Conservation (phyloP, 2,797 vertebrate genomes). For the Gymnodraco acuticeps region DNA sequence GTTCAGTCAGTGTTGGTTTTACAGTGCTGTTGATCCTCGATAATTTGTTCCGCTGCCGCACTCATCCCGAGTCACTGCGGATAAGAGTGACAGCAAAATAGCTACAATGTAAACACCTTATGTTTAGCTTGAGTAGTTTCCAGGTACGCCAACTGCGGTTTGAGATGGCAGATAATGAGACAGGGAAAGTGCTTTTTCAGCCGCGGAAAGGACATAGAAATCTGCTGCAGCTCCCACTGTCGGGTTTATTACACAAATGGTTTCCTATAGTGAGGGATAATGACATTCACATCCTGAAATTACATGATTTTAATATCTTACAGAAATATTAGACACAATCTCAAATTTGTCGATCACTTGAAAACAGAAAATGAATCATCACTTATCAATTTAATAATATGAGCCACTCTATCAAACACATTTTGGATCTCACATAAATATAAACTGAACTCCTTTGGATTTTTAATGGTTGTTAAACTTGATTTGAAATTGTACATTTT, state of each 20-base stretch:
- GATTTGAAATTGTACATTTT: neutral
- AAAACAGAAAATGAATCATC: neutral
- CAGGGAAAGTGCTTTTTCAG: slow-evolving; percentile 26
- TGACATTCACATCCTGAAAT: slow-evolving; percentile 5
- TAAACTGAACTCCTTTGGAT: neutral
- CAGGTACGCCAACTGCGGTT: slow-evolving; percentile 31
- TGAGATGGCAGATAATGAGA: slow-evolving; percentile 46
- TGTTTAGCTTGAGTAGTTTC: slow-evolving; percentile 34
- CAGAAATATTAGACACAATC: neutral
- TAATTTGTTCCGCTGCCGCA: slow-evolving; percentile 38
- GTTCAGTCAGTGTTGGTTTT: slow-evolving; percentile 3
- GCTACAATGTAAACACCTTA: slow-evolving; percentile 48
- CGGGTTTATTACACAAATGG: slow-evolving; percentile 23
- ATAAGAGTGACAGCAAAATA: slow-evolving; percentile 45
- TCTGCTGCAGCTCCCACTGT: slow-evolving; percentile 1
- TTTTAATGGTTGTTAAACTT: neutral
- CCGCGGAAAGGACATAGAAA: neutral
- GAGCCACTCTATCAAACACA: neutral
- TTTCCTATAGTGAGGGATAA: slow-evolving; percentile 2
- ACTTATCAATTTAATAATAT: too few species aligned
- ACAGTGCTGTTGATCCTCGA: slow-evolving; percentile 14
- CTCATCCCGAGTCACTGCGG: slow-evolving; percentile 13
- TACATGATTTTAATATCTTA: neutral
- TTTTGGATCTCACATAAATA: too few species aligned
- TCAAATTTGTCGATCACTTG: neutral